phyloP scores from a whole-genome alignment of 2,113 vertebrate genomes.

The Pseudolaguvia tuberculata region DNA sequence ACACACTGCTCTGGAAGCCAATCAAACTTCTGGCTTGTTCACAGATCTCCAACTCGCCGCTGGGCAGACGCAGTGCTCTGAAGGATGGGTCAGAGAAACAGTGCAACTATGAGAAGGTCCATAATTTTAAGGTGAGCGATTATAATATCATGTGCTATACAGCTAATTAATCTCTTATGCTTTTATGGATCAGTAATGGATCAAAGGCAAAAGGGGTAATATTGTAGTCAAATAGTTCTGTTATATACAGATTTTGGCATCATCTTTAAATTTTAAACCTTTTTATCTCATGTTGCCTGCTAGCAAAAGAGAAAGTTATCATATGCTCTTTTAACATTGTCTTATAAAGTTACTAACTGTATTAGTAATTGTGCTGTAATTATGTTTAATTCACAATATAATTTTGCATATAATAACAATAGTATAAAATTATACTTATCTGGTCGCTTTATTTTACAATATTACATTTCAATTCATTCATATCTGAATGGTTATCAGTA shows the following conservation, averaged over 20 bases:
- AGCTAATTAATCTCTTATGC: constrained; percentile 51
- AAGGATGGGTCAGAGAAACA: constrained; percentile 83
- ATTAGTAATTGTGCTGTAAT: neutral
- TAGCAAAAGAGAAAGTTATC: constrained; percentile 7
- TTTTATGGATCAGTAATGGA: neutral
- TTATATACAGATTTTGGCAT: neutral
- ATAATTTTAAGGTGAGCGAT: constrained; percentile 95
- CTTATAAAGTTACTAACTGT: neutral
- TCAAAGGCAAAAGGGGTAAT: neutral
- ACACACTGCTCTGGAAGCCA: constrained; percentile 88
- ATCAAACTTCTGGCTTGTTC: constrained; percentile 96
- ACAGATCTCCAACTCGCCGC: constrained; percentile 89
- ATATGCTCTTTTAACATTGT: constrained; percentile 6
- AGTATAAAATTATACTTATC: too few species aligned
- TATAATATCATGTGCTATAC: constrained; percentile 30
- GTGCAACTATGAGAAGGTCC: constrained; percentile 93
- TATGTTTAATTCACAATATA: neutral
- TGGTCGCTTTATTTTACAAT: neutral
- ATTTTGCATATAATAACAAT: too few species aligned
- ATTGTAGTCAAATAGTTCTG: neutral
- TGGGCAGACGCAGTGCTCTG: constrained; percentile 84
- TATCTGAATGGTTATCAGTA: neutral
- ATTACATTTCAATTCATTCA: neutral
- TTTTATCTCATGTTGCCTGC: neutral
- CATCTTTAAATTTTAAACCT: neutral